phyloP scores from a whole-genome alignment of 2,888 invertebrate species.

The Lithosia quadra region DNA sequence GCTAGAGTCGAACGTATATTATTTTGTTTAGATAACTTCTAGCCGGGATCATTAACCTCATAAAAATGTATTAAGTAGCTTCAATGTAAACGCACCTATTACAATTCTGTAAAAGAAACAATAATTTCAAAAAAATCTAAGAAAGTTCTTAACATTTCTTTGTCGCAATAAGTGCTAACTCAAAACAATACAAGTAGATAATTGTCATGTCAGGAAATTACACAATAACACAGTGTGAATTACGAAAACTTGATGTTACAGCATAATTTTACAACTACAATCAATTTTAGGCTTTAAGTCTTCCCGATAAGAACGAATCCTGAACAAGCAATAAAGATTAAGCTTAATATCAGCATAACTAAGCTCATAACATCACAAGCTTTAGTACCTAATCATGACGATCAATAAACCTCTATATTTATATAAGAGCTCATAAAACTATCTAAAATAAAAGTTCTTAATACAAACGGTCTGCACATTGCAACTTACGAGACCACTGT shows the following conservation, averaged over 20 bases:
- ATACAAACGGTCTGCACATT: conserved; percentile 37
- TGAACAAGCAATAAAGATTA: conserved; percentile 43
- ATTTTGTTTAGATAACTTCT: too few relatives aligned
- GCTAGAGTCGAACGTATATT: background rate
- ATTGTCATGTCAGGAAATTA: conserved; percentile 11
- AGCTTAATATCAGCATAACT: conserved; percentile 23
- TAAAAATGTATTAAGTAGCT: conserved; percentile 27
- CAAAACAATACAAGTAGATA: background rate
- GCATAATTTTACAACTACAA: background rate
- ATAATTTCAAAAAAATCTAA: too few relatives aligned
- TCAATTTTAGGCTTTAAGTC: conserved; percentile 29
- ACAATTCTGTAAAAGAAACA: background rate
- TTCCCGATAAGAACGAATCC: conserved; percentile 21
- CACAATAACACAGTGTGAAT: conserved; percentile 14
- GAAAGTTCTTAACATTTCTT: background rate
- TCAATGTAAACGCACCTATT: background rate
- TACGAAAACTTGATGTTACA: conserved; percentile 15
- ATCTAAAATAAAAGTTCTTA: conserved; percentile 48
- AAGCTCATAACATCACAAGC: conserved; percentile 34
- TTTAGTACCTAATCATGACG: conserved; percentile 7
- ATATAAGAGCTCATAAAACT: conserved; percentile 51
- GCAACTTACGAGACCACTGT: conserved; percentile 40
- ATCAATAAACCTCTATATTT: conserved; percentile 42
- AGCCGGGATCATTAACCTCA: conserved; percentile 22
- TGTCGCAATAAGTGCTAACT: background rate